phyloP scores from a whole-genome alignment of 1,140 invertebrate species.

The Coptotermes formosanus region DNA sequence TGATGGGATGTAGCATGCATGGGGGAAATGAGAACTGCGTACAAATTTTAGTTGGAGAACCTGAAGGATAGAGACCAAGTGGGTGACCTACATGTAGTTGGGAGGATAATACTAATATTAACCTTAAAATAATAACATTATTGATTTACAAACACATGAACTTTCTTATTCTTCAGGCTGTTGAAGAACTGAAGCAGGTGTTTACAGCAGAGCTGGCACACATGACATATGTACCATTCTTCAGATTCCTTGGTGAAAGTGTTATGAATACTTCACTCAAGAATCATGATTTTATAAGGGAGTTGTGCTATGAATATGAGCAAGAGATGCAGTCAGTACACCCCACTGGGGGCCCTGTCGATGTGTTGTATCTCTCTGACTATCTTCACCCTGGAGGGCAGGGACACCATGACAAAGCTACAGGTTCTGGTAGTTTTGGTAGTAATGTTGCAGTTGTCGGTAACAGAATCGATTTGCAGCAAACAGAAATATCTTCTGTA shows the following conservation, averaged over 20 bases:
- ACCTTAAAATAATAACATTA: too few relatives aligned
- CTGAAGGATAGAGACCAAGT: too few relatives aligned
- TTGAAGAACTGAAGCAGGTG: slow-evolving; percentile 76
- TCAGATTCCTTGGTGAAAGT: slow-evolving; percentile 70
- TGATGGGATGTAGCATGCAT: too few relatives aligned
- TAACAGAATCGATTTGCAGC: slow-evolving; percentile 75
- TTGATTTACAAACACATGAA: too few relatives aligned
- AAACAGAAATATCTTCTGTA: background rate
- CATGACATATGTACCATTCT: slow-evolving; percentile 76
- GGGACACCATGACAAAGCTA: background rate
- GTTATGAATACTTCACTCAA: slow-evolving; percentile 69
- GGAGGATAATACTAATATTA: too few relatives aligned
- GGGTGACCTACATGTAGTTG: too few relatives aligned
- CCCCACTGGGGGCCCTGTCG: slow-evolving; percentile 38
- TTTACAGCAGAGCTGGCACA: slow-evolving; percentile 83
- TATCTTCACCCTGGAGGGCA: slow-evolving; percentile 26
- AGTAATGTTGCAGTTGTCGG: slow-evolving; percentile 77
- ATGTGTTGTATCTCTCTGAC: slow-evolving; percentile 34
- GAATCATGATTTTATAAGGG: slow-evolving; percentile 74
- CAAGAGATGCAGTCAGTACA: slow-evolving; percentile 44
- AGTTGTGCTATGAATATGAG: slow-evolving; percentile 72
- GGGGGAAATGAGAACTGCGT: too few relatives aligned
- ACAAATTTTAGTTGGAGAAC: too few relatives aligned
- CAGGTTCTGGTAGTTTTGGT: slow-evolving; percentile 65
- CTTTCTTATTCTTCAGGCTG: slow-evolving; percentile 49